phyloP scores from a whole-genome alignment of 2,113 vertebrate species.

The Sylvilagus bachmani region DNA sequence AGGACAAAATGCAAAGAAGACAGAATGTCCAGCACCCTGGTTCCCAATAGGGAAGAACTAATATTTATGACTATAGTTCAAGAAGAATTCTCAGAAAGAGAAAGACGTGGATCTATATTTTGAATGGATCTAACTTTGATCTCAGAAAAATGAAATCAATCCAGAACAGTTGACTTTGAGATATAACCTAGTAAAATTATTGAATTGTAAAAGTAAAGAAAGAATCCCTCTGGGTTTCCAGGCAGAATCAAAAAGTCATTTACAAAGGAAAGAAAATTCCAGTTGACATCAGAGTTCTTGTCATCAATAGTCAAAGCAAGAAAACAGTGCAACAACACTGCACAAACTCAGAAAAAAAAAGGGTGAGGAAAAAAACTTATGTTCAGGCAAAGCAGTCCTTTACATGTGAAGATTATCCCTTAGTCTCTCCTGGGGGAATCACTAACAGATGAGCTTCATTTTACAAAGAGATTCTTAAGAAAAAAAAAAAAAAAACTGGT shows the following conservation, averaged over 20 bases:
- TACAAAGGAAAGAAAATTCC: neutral
- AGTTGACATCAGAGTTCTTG: neutral
- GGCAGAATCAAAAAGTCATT: neutral
- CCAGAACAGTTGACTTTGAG: neutral
- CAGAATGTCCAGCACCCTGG: neutral
- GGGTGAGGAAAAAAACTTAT: neutral
- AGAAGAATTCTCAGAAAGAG: neutral
- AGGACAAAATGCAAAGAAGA: slow-evolving; percentile 32
- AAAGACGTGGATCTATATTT: neutral
- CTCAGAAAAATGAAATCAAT: neutral
- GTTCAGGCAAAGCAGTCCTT: neutral
- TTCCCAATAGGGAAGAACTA: neutral
- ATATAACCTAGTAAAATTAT: neutral
- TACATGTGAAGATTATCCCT: neutral
- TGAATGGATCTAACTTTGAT: neutral
- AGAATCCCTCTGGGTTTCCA: slow-evolving; percentile 13
- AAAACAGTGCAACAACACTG: neutral
- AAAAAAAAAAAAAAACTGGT: neutral
- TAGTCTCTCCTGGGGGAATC: neutral
- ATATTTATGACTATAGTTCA: neutral
- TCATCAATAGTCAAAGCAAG: neutral
- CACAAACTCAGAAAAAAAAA: neutral
- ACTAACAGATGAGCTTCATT: neutral
- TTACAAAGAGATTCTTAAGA: neutral
- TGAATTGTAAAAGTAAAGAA: slow-evolving; percentile 50